Evolutionary conservation across 2,888 invertebrate species (phyloP).

Genomic region (Lasioglossum oenotherae): DNA sequence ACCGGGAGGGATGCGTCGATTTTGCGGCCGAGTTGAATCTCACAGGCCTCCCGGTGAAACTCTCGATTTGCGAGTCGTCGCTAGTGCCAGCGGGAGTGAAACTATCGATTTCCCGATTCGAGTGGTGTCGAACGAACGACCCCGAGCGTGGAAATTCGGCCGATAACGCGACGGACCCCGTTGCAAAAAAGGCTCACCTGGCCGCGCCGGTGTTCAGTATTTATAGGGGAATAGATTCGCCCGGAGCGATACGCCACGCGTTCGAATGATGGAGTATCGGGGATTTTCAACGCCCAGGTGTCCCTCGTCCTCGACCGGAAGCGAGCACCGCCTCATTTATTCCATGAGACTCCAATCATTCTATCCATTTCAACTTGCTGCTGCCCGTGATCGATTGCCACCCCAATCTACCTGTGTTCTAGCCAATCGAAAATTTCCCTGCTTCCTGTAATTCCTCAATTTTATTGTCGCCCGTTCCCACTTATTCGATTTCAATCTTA

Average conservation of each 20-base stretch:
- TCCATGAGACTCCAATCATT: not conserved
- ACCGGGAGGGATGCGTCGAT: not conserved
- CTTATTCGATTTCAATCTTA: not conserved
- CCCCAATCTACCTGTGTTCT: not conserved
- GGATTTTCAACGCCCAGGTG: constrained; percentile 1
- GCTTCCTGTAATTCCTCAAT: not conserved
- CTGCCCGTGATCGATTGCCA: not conserved
- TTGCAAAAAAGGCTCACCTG: not conserved
- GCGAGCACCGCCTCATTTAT: not conserved
- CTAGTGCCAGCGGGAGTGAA: not conserved
- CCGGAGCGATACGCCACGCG: not conserved
- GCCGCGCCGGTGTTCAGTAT: constrained; percentile 4
- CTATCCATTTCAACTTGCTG: not conserved
- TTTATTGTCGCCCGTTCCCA: not conserved
- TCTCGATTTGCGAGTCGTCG: constrained; percentile 11
- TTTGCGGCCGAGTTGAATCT: not conserved
- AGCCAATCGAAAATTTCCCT: not conserved
- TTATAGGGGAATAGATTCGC: constrained; percentile 28
- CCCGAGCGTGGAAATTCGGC: constrained; percentile 27
- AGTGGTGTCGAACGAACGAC: constrained; percentile 23
- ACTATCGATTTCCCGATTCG: constrained; percentile 44
- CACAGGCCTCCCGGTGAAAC: constrained; percentile 1
- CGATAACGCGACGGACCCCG: not conserved
- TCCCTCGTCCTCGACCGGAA: not conserved
- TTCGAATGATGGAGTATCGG: not conserved